These are phyloP conservation scores for Strigamia maritima DNA, from an alignment of 2,888 invertebrate genomes.

Conservation along the genomic window DNA sequence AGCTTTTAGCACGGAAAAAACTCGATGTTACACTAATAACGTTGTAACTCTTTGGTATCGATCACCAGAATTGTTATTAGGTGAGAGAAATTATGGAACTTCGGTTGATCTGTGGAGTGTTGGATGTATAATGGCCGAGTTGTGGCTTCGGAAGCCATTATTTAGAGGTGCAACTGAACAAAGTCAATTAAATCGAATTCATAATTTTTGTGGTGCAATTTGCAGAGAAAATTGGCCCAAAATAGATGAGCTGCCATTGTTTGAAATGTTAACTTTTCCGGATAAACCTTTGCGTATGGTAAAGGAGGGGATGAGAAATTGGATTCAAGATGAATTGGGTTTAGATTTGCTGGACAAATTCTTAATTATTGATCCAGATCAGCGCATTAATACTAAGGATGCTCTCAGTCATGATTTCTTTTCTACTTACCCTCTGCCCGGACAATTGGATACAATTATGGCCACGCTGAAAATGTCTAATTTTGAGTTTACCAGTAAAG, in stretches of 20 bases:
- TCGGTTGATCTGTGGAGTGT: conserved; percentile 99
- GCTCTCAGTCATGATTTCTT: background rate
- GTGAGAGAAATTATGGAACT: conserved; percentile 95
- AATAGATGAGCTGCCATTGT: background rate
- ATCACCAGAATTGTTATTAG: conserved; percentile 92
- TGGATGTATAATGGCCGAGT: conserved; percentile 94
- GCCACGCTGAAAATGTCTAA: too few species aligned
- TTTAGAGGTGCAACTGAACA: conserved; percentile 94
- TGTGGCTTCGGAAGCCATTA: conserved; percentile 91
- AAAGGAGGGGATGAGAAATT: background rate
- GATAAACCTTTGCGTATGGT: background rate
- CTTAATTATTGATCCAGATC: background rate
- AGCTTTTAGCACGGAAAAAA: conserved; percentile 90
- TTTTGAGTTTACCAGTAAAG: too few species aligned
- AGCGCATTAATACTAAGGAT: background rate
- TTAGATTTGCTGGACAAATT: background rate
- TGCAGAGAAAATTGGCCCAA: background rate
- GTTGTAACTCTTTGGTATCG: conserved; percentile 99
- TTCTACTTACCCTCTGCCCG: background rate
- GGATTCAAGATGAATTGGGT: background rate
- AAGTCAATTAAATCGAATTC: conserved; percentile 90
- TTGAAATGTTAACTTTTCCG: background rate
- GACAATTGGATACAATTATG: background rate
- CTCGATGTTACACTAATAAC: conserved; percentile 95
- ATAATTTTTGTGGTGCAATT: conserved; percentile 56